Evolutionary conservation across 1,140 invertebrate genomes (phyloP).

Genomic region (Micrasema longulum): DNA sequence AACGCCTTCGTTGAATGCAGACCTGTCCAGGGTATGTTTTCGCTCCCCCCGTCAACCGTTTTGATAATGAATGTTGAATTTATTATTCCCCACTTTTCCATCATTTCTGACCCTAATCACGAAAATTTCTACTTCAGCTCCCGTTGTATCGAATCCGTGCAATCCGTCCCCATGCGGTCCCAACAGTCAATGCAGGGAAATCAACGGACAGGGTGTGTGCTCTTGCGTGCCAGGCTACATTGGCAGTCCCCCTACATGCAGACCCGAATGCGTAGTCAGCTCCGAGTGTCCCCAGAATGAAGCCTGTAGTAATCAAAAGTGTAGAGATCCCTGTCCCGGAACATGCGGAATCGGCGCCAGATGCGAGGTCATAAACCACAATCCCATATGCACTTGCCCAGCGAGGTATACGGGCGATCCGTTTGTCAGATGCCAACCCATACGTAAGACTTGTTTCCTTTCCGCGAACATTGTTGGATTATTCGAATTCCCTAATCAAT

Average conservation of each 20-base stretch:
- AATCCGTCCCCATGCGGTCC: conserved; percentile 79
- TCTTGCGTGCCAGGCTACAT: conserved; percentile 73
- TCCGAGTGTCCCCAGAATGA: conserved; percentile 74
- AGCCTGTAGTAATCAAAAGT: conserved; percentile 74
- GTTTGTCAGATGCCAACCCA: conserved; percentile 68
- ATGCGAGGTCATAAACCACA: conserved; percentile 73
- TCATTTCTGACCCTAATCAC: conserved; percentile 13
- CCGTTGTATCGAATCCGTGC: conserved; percentile 69
- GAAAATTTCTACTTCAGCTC: conserved; percentile 38
- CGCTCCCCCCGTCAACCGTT: no score
- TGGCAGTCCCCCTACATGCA: conserved; percentile 76
- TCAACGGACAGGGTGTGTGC: conserved; percentile 69
- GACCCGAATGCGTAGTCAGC: conserved; percentile 73
- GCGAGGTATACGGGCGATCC: conserved; percentile 72
- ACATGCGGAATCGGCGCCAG: conserved; percentile 73
- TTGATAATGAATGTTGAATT: no score
- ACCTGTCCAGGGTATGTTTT: conserved; percentile 62
- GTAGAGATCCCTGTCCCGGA: conserved; percentile 74
- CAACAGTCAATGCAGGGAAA: conserved; percentile 73
- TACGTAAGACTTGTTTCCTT: conserved; percentile 58
- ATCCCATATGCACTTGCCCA: conserved; percentile 72
- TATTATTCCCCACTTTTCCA: background rate
- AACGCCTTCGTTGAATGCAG: conserved; percentile 75
- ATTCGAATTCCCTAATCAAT: background rate
- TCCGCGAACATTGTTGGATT: background rate